These are phyloP conservation scores for Drosophila carrolli DNA, from an alignment of 1,140 invertebrate genomes.

Conservation along the genomic window DNA sequence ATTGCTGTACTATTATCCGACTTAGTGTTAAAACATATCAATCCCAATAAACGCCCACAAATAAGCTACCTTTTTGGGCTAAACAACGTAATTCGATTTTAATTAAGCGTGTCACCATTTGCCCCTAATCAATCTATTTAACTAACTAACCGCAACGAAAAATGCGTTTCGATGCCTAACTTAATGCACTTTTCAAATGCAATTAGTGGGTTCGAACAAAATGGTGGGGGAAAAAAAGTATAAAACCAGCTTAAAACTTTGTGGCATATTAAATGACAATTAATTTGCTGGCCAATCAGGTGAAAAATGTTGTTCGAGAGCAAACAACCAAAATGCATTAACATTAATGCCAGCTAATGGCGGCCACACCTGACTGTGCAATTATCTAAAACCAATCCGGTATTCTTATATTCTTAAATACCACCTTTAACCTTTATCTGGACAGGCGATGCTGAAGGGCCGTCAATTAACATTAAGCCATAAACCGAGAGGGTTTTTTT, in stretches of 20 bases:
- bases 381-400: slow-evolving; percentile 8
- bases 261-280: slow-evolving; percentile 71
- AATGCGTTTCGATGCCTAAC: slow-evolving; percentile 15
- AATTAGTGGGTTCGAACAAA: slow-evolving; percentile 41
- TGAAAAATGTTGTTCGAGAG: slow-evolving; percentile 58
- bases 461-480: slow-evolving; percentile 59
- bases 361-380: slow-evolving; percentile 11
- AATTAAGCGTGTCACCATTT: slow-evolving; percentile 26
- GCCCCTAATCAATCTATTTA: slow-evolving; percentile 45
- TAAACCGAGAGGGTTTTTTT: slow-evolving; percentile 22
- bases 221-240: slow-evolving; percentile 1
- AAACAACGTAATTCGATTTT: slow-evolving; percentile 24
- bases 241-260: slow-evolving; percentile 33
- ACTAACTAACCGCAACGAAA: slow-evolving; percentile 24
- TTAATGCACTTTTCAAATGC: slow-evolving; percentile 72
- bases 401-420: slow-evolving; percentile 4
- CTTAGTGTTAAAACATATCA: slow-evolving; percentile 11
- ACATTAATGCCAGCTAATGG: slow-evolving; percentile 43
- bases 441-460: slow-evolving; percentile 18
- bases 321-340: slow-evolving; percentile 72
- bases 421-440: neutral
- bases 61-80: neutral
- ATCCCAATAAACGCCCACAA: neutral
- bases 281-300: slow-evolving; percentile 71
- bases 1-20: neutral